A percentile compares a stretch with the other conserved stretches of the same genome.
phyloP scores from a whole-genome alignment of 2,888 invertebrate genomes.

The Epistrophe eligans region DNA sequence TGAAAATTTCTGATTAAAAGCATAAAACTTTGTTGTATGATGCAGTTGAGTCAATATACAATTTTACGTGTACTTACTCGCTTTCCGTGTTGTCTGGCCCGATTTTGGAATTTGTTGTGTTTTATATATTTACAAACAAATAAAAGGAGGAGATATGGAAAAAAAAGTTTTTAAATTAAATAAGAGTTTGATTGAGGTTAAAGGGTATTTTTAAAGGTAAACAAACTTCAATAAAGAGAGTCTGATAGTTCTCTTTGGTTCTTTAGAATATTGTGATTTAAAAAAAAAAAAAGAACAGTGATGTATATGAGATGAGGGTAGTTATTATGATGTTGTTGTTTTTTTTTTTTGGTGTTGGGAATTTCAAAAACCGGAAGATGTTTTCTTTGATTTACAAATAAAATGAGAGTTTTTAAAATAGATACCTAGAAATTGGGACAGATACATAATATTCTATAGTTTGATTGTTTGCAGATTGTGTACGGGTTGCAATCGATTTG shows the following conservation, averaged over 20 bases:
- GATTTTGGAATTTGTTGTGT: constrained; percentile 16
- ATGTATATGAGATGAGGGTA: neutral
- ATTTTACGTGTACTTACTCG: neutral
- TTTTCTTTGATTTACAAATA: neutral
- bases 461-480: constrained; percentile 14
- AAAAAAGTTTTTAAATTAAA: neutral
- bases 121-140: constrained; percentile 51
- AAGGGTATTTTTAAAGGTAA: constrained; percentile 4
- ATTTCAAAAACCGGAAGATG: neutral
- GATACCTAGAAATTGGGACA: neutral
- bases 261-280: neutral
- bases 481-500: constrained; percentile 1
- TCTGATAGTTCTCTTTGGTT: constrained; percentile 11
- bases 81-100: constrained; percentile 13
- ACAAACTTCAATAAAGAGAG: constrained; percentile 16
- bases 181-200: constrained; percentile 1
- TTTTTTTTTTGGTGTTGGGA: no score
- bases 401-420: neutral
- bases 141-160: constrained; percentile 14
- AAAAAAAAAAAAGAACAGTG: neutral
- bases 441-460: no score
- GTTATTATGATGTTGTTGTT: neutral
- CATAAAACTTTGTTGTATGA: neutral
- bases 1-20: constrained; percentile 4
- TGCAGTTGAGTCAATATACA: constrained; percentile 50